These are phyloP conservation scores for Drosophila albomicans DNA, from an alignment of 1,140 invertebrate species.

Conservation along the genomic window DNA sequence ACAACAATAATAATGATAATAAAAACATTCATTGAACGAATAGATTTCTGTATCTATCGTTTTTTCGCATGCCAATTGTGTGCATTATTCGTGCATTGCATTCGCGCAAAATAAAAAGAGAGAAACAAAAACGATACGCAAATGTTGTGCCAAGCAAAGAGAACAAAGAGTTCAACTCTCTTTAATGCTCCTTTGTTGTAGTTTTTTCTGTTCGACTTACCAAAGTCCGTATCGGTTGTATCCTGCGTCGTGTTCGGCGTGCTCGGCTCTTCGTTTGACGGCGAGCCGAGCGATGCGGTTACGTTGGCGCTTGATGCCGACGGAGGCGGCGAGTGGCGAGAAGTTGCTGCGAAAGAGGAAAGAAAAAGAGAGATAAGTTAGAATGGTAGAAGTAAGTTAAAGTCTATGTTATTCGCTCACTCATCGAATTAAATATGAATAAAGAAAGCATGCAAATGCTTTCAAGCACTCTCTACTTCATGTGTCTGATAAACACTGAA, in stretches of 20 bases:
- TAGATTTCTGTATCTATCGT: conserved; percentile 20
- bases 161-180: not conserved
- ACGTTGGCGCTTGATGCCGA: conserved; percentile 6
- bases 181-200: not conserved
- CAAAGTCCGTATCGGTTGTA: conserved; percentile 66
- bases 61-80: conserved; percentile 34
- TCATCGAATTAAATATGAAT: not conserved
- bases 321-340: conserved; percentile 66
- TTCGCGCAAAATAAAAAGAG: conserved; percentile 46
- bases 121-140: conserved; percentile 40
- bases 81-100: conserved; percentile 46
- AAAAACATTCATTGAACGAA: conserved; percentile 38
- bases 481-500: not conserved
- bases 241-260: conserved; percentile 67
- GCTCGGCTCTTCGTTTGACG: conserved; percentile 60
- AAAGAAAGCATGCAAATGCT: not conserved
- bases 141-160: conserved; percentile 4
- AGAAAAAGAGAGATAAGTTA: not conserved
- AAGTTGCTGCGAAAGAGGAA: conserved; percentile 37
- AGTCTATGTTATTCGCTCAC: not conserved
- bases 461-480: not conserved
- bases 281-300: conserved; percentile 32
- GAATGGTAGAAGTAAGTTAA: not conserved
- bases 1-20: conserved; percentile 38
- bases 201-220: conserved; percentile 49